Evolutionary conservation across 2,113 vertebrate species (phyloP), one percentile per base, ranked within the genome.

Genomic region (Pomatorhinus ruficollis): DNA sequence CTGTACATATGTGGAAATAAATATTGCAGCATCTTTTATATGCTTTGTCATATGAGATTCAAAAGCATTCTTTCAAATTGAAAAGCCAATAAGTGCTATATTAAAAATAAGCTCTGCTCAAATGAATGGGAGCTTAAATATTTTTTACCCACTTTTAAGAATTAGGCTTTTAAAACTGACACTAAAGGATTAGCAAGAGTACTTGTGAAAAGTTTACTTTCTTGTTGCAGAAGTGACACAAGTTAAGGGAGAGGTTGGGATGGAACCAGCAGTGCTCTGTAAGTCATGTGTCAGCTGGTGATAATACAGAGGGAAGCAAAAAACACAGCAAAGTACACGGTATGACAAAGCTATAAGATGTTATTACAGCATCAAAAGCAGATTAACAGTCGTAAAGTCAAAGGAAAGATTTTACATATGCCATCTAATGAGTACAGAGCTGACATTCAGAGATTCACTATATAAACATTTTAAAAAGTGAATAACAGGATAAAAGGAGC

Each of bases 191-290:
- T 47, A 69, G 54, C 59, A 69, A 68, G 5, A 56, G 3, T 68
- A 54, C 14, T 6, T 33, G 6, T 45, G 47, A 54, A 61, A 78
- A 75, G 15, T 37, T 63, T n/a, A 5, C 24, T 37, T 27, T 52
- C 35, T 42, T 2, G 1, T 74, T 1, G 1, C 39, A 52, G 49
- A 66, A 63, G 49, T 50, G 33, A 42, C 64, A 68, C 13, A 68
- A 50, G 11, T 44, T 44, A 49, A 61, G 49, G 84, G 17, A 56
- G 15, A 50, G 8, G 6, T 6, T 71, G 49, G 21, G 17, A 35
- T 92, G 53, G 53, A 90, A 25, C 3, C 10, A 28, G 33, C 22
- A 86, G 22, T 1, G 0, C 24, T 60, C 30, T 1, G 0, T 69
- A 87, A 87, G 8, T 57, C 23, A 4, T 39, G 27, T 61, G 65